Base-by-base conservation (phyloP, 2,797 vertebrate genomes). In the Sternarchorhynchus goeldii region DNA sequence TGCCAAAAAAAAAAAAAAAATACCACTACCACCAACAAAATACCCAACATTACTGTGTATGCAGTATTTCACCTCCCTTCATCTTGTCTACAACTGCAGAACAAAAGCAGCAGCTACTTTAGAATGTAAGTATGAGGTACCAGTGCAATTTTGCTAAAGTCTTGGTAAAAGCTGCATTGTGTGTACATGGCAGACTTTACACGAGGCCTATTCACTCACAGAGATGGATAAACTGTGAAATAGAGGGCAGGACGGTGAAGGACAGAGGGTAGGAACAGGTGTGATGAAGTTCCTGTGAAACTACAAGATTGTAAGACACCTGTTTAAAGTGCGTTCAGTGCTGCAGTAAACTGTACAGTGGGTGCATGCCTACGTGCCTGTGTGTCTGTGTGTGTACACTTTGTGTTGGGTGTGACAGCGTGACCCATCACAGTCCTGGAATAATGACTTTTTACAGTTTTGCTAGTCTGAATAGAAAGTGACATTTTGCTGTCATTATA, bases 401-500 rank as follows among this genome's bases (percentile, higher is more conserved):
- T 75, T 39, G 63, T 76, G 77, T 77, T 74, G 71, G 86, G 90
- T 78, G 81, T 90, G 91, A 92, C 91, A 91, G 87, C 34, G 70
- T 83, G 89, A 88, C 89, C 88, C 87, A 87, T 82, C 88, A 91
- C 87, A 84, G 85, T 83, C 79, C 76, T 81, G 82, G 88, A 92
- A 90, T 91, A 93, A 93, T 90, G 87, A 88, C 85, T 90, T 91
- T 89, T 92, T 91, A 93, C 91, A 92, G 90, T 89, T 88, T 91
- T 90, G 88, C 84, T 73, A 92, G 89, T 87, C 88, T 84, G 88
- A 88, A 92, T 91, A 91, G 89, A 89, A 91, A 91, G 90, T 91
- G 90, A 91, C 91, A 87, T 93, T 90, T 90, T 83, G 85, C 87
- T 91, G 91, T 87, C 89, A 88, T 93, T 92, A 91, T 91, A 90